These are phyloP conservation scores for Nematostella vectensis DNA, from an alignment of 92 coral and sea anemone species.

Conservation along the genomic window DNA sequence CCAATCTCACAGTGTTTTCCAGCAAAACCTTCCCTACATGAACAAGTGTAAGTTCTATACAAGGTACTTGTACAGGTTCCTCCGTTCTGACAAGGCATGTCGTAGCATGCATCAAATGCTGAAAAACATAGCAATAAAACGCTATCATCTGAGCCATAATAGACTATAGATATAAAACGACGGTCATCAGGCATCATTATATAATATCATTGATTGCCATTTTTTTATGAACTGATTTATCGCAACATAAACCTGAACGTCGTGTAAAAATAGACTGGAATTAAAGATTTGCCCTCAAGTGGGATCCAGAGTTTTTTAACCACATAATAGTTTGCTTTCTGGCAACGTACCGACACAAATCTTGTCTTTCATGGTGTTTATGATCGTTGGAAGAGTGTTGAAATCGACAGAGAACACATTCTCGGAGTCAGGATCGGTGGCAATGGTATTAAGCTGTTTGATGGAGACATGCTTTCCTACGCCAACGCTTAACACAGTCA, in stretches of 20 bases:
- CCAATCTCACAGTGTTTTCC: slow-evolving; percentile 11
- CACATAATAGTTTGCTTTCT: too few relatives aligned
- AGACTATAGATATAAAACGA: too few relatives aligned
- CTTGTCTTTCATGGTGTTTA: slow-evolving; percentile 40
- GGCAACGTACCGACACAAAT: slow-evolving; percentile 50
- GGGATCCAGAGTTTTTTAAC: too few relatives aligned
- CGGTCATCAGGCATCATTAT: too few relatives aligned
- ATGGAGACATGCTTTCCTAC: slow-evolving; percentile 35
- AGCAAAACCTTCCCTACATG: slow-evolving; percentile 14
- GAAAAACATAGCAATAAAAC: neutral
- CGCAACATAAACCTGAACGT: too few relatives aligned
- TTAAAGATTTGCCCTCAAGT: too few relatives aligned
- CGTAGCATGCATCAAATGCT: slow-evolving; percentile 9
- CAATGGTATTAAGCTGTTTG: slow-evolving; percentile 53
- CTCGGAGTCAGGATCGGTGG: slow-evolving; percentile 76
- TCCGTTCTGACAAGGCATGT: slow-evolving; percentile 18
- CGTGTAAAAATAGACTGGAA: too few relatives aligned
- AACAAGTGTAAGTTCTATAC: slow-evolving; percentile 5
- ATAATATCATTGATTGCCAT: too few relatives aligned
- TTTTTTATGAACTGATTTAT: too few relatives aligned
- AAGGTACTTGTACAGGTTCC: neutral
- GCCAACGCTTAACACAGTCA: slow-evolving; percentile 48
- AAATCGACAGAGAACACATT: slow-evolving; percentile 57
- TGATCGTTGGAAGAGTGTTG: slow-evolving; percentile 22
- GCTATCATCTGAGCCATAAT: too few relatives aligned